phyloP scores from a whole-genome alignment of 2,888 invertebrate species.

The Desoria tigrina region DNA sequence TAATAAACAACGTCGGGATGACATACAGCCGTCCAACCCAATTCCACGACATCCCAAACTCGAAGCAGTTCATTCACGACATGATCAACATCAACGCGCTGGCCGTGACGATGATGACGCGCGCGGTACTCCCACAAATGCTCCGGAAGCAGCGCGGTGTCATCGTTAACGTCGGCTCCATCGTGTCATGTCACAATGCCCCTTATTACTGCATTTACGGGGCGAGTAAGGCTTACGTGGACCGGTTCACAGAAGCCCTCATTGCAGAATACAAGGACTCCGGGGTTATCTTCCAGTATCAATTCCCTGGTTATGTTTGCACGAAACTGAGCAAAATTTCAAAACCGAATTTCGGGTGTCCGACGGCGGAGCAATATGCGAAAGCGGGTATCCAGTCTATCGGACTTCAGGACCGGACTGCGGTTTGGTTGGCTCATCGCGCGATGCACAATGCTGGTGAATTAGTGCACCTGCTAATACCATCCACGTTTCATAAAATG shows the following conservation, averaged over 20 bases:
- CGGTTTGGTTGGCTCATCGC: constrained; percentile 76
- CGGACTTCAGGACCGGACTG: constrained; percentile 68
- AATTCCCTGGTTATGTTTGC: constrained; percentile 83
- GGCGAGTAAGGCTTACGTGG: constrained; percentile 58
- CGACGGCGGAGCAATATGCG: constrained; percentile 71
- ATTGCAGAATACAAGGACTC: constrained; percentile 70
- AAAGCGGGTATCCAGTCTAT: constrained; percentile 68
- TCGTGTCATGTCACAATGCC: constrained; percentile 58
- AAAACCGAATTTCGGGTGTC: constrained; percentile 70
- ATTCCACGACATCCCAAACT: constrained; percentile 57
- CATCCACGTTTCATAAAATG: no score
- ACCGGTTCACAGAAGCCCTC: constrained; percentile 65
- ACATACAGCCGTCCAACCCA: constrained; percentile 59
- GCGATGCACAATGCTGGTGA: no score
- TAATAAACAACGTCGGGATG: constrained; percentile 64
- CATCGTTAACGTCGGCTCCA: constrained; percentile 60
- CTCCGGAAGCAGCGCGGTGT: constrained; percentile 58
- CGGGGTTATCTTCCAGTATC: constrained; percentile 75
- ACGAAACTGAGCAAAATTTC: constrained; percentile 82
- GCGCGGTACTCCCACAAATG: constrained; percentile 61
- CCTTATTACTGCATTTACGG: constrained; percentile 61
- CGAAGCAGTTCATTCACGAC: constrained; percentile 57
- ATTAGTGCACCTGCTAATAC: no score
- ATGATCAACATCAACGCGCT: constrained; percentile 58
- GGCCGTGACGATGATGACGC: constrained; percentile 60